These are phyloP conservation scores for Gryon sp. DNA, from an alignment of 1,140 invertebrate genomes.

Conservation along the genomic window DNA sequence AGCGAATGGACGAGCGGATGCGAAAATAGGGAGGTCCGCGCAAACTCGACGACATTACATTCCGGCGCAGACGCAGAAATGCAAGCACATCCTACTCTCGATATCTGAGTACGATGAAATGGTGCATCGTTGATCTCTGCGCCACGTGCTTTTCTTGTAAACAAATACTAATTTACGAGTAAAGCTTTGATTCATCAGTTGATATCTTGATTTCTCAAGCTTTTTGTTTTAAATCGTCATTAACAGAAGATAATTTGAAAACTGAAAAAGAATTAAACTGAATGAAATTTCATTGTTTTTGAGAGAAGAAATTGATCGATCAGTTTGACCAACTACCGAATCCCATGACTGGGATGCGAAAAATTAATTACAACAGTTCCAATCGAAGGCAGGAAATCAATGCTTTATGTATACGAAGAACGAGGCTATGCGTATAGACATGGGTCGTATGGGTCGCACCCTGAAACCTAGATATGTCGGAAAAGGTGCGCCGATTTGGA, in stretches of 20 bases:
- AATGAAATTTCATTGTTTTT: not conserved
- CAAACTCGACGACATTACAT: not conserved
- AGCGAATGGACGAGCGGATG: constrained; percentile 42
- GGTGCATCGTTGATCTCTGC: constrained; percentile 36
- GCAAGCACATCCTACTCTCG: constrained; percentile 56
- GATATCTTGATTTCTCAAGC: no score
- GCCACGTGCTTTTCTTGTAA: constrained; percentile 73
- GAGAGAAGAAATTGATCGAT: not conserved
- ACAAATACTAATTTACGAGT: constrained; percentile 66
- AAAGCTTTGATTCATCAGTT: no score
- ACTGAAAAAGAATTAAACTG: no score
- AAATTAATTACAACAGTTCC: constrained; percentile 52
- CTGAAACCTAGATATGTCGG: constrained; percentile 68
- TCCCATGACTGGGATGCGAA: constrained; percentile 5
- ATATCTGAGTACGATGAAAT: constrained; percentile 18
- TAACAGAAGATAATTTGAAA: no score
- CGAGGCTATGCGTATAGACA: constrained; percentile 66
- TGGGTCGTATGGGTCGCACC: constrained; percentile 67
- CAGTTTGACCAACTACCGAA: not conserved
- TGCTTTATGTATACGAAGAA: constrained; percentile 49
- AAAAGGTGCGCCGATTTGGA: constrained; percentile 54
- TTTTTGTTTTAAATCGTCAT: not conserved
- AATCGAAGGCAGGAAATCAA: constrained; percentile 61
- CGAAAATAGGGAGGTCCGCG: constrained; percentile 41
- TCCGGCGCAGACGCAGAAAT: constrained; percentile 50